phyloP scores from a whole-genome alignment of 2,797 vertebrate species.

The Halcyon chelicuti region DNA sequence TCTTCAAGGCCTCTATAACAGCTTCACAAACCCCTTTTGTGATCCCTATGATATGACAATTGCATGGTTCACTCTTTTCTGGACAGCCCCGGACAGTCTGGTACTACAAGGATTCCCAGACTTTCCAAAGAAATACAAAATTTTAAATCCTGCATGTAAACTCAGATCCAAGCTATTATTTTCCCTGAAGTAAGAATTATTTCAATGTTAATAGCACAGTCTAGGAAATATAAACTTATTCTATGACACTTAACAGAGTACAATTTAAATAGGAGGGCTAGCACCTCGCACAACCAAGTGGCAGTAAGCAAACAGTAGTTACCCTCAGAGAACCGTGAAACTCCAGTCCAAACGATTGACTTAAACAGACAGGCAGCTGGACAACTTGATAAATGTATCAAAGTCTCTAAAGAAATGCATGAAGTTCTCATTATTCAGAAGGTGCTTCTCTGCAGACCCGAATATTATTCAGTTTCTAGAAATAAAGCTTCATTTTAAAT shows the following conservation, averaged over 20 bases:
- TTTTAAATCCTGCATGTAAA: fast-evolving
- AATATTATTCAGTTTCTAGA: conserved; percentile 9
- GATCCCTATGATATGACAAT: background rate
- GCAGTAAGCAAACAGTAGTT: background rate
- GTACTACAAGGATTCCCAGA: background rate
- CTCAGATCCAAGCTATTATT: background rate
- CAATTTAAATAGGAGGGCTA: background rate
- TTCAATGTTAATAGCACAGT: background rate
- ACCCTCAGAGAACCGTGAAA: background rate
- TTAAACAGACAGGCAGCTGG: background rate
- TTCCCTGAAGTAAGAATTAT: background rate
- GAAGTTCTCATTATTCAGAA: background rate
- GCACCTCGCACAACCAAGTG: background rate
- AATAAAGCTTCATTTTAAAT: background rate
- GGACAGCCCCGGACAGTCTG: fast-evolving
- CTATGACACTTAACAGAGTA: background rate
- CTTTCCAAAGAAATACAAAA: background rate
- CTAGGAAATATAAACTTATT: background rate
- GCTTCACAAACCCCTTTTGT: background rate
- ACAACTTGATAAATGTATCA: background rate
- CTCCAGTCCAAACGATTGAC: background rate
- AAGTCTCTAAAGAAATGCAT: background rate
- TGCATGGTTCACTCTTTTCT: too few species aligned
- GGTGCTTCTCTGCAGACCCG: background rate
- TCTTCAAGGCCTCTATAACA: background rate